Base-by-base conservation (phyloP, 2,797 vertebrate species). In the Fistularia commersonii region DNA sequence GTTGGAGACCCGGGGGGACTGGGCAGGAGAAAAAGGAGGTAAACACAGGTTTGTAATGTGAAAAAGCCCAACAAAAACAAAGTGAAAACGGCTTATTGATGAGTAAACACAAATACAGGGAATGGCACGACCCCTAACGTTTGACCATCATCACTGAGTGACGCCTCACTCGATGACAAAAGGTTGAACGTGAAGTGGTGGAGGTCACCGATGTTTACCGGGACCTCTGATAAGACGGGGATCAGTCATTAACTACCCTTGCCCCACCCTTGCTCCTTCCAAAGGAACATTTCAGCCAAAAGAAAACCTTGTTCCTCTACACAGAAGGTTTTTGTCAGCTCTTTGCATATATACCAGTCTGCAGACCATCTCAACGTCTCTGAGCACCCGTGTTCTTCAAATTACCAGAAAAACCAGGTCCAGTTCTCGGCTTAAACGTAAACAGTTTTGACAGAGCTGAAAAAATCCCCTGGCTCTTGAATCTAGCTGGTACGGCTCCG, bases 1-100 rank as follows among this genome's bases (percentile, higher is more conserved):
- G 91, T 95, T 8, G 96, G 96, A 14, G 95, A 98, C 10, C 97
- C 96, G n/a, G 96, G 95, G 65, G 96, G 96, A 68, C 96, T 98
- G 68, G 14, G 48, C 51, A 58, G 41, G 48, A 58, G 36, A 50
- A 38, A 50, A 41, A 46, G 12, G 8, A 45, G 11, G n/a, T n/a
- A 39, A 7, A 40, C 32, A 53, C 10, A 45, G 8, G 15, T 3
- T 42, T 43, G 71, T 54, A 57, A 35, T 7, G 6, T 41, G 8
- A 39, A 37, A 64, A 55, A 15, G 35, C 23, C n/a, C 11, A 3
- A n/a, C n/a, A n/a, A n/a, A n/a, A n/a, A n/a, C n/a, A 10, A 12
- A 9, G 13, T 42, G 3, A 40, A 54, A 37, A 23, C 10, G 9
- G 38, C n/a, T 1, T 10, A 6, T 49, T 46, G 56, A 42, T 48